Base-by-base conservation (phyloP, 2,113 vertebrate species). In the Sorex fumeus region DNA sequence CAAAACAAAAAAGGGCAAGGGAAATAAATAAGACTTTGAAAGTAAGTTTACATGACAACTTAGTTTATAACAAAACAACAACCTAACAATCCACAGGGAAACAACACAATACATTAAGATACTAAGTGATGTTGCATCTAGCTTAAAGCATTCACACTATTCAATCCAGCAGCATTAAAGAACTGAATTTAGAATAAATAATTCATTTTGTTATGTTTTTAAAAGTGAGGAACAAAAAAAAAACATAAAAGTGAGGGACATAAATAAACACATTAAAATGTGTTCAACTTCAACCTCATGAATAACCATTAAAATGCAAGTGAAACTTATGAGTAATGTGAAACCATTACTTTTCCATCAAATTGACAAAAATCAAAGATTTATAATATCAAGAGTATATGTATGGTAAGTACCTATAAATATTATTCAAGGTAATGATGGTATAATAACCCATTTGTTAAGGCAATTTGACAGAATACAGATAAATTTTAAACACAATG, bases 141-240 rank as follows among this genome's bases (percentile, higher is more conserved):
- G 40, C 21, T 91, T 72, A 79, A 11, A n/a, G 34, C 50, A 72
- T 47, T 43, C 32, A 80, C 27, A 93, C 64, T 83, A 81, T 84
- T 87, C 69, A 76, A 70, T 66, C 10, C 28, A 88, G 36, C 67
- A 3, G 15, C 23, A 74, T 8, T 16, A 72, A 78, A 67, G 53
- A 72, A 8, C 15, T 43, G 62, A 36, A 19, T 25, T 77, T 57
- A 62, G 57, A 75, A 70, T 75, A 43, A 62, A 69, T 78, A 53
- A 88, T 32, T 23, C 50, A 19, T 23, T 6, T 4, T n/a, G 70
- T 67, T 12, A 36, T 18, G 21, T 36, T 62, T 77, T 66, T 32
- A 32, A 72, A 77, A 76, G 60, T 9, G 34, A 66, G 47, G 80
- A 93, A 8, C 40, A 40, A 40, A 40, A n/a, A n/a, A n/a, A n/a